Evolutionary conservation across 2,888 invertebrate species (phyloP), one percentile per base, ranked within the genome.

Genomic region (Chalcis sispes): DNA sequence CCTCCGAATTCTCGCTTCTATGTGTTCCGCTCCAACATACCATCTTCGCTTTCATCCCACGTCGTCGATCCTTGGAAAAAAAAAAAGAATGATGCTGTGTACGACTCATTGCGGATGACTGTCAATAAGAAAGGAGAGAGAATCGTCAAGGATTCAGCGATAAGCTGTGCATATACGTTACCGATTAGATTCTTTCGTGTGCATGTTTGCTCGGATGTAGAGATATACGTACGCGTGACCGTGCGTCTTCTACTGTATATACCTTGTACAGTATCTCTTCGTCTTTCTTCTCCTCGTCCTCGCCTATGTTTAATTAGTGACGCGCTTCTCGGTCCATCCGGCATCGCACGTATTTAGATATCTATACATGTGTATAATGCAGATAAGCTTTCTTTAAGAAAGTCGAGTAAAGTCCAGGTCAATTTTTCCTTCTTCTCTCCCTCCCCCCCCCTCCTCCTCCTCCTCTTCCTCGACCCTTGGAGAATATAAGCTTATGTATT

Each of bases 221-320:
- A n/a, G n/a, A 32, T 32, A 32, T 32, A 32, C 32, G 32, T 32
- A 32, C 8, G 5, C 8, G 32, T n/a, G n/a, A n/a, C n/a, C n/a
- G n/a, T n/a, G n/a, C n/a, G n/a, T n/a, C n/a, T n/a, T n/a, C n/a
- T n/a, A n/a, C n/a, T n/a, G n/a, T n/a, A n/a, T n/a, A n/a, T n/a
- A n/a, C n/a, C n/a, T n/a, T n/a, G n/a, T n/a, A n/a, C n/a, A n/a
- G 46, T 46, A 3, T 46, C 3, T n/a, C n/a, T 46, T 46, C 42
- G 20, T 56, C 13, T 58, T 5, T 42, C 29, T 50, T 15, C 32
- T 48, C 13, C 29, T 18, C 48, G 80, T 82, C 84, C 88, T 85
- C 86, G 78, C 86, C 86, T 83, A 85, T 88, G 80, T 88, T 88
- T 88, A 85, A 80, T 82, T 83, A 83, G 76, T 83, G 86, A 85